Evolutionary conservation across 2,113 vertebrate species (phyloP).

Genomic region (Sinocyclocheilus maitianheensis): DNA sequence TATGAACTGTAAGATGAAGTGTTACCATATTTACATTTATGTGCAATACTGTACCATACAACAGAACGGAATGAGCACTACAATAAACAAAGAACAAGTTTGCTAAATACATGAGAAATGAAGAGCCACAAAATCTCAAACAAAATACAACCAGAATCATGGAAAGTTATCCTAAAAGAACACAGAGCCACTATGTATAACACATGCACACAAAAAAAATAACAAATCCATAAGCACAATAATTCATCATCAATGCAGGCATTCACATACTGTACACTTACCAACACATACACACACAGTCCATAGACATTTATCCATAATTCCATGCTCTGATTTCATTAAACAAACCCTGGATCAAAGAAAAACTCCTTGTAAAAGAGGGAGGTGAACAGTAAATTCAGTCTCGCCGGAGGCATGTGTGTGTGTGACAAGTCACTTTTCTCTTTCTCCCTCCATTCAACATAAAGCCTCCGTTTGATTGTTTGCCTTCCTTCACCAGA

Average conservation of each 20-base stretch:
- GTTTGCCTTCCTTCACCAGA: conserved; percentile 47
- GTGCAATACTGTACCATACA: not conserved
- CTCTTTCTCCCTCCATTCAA: conserved; percentile 3
- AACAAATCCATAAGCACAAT: conserved; percentile 1
- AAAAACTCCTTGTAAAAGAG: conserved; percentile 39
- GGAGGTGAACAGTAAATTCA: conserved; percentile 36
- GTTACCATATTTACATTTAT: not conserved
- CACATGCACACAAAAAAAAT: conserved; percentile 24
- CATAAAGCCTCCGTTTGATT: conserved; percentile 46
- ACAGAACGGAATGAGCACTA: not conserved
- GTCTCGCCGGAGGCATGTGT: conserved; percentile 24
- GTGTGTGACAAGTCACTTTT: conserved; percentile 51
- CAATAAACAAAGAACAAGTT: not conserved
- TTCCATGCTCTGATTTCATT: conserved; percentile 12
- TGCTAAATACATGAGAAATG: not conserved
- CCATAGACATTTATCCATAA: conserved; percentile 13
- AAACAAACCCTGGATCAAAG: conserved; percentile 37
- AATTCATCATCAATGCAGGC: conserved; percentile 8
- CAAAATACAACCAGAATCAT: not conserved
- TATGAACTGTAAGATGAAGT: not conserved
- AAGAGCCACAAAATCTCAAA: not conserved
- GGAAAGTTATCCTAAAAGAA: not conserved
- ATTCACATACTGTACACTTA: not conserved
- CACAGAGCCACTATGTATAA: not conserved
- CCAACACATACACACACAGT: not conserved